Evolutionary conservation across 2,888 invertebrate genomes (phyloP), one percentile per base, ranked within the genome.

Genomic region (Stenurella melanura): DNA sequence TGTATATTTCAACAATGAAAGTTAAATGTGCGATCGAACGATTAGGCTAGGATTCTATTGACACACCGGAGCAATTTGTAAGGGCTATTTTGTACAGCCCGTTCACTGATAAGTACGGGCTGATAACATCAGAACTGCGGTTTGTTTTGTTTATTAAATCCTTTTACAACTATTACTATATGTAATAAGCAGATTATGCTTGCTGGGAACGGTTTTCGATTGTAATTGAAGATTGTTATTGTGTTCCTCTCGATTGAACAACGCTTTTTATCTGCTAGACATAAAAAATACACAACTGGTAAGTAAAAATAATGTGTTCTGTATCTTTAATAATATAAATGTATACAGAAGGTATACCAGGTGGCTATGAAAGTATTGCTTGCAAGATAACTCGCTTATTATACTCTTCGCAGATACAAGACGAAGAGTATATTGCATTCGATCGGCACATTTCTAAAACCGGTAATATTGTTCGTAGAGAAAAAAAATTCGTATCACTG

Each of bases 11-110:
- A 85, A 88, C 88, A 89, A 89, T 88, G 88, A 88, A 89, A 89
- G 89, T 88, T 89, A 89, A 89, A 89, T 87, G 88, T 87, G 86
- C 87, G 89, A 88, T 88, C 87, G 87, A 85, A 86, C 87, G 89
- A 89, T 89, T 88, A 89, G 88, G 88, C 86, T 88, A 86, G 87
- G 86, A 88, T 87, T 88, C 87, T 88, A 88, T 89, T 88, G 88
- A 89, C 88, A 87, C 85, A 85, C 87, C 85, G 83, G 85, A 86
- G 87, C 87, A 88, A 88, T 89, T 89, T 89, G 89, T 88, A 88
- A 87, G 88, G 88, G 88, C 87, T 84, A 86, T 86, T 87, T 85
- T 83, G 80, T 78, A 75, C 78, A 74, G 75, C 79, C 82, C 83
- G 85, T 84, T 86, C 86, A 83, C 79, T 81, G 78, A 78, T 81